Evolutionary conservation across 2,797 vertebrate genomes (phyloP).

Genomic region (Acanthiza pusilla): DNA sequence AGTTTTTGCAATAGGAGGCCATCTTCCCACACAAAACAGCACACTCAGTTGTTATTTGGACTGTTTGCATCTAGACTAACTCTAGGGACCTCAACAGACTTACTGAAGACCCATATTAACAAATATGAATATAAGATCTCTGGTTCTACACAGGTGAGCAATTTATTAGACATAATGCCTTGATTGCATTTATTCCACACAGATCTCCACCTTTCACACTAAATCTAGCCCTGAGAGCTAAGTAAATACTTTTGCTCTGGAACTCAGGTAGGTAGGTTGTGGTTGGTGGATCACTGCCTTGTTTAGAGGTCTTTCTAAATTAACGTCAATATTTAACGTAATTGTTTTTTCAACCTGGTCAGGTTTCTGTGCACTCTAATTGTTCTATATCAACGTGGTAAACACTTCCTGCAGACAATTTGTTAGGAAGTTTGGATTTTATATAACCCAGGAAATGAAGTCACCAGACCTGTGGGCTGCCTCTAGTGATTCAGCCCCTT

Average conservation of each 20-base stretch:
- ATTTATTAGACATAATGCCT: not conserved
- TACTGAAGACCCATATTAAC: not conserved
- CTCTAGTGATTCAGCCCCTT: not conserved
- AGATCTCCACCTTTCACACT: not conserved
- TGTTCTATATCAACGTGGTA: conserved; percentile 50
- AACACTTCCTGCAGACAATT: conserved; percentile 40
- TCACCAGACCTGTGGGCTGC: conserved; percentile 34
- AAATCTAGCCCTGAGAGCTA: not conserved
- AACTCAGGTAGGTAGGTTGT: not conserved
- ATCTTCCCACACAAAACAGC: not conserved
- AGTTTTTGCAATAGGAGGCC: not conserved
- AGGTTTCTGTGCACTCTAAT: not conserved
- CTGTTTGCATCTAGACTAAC: not conserved
- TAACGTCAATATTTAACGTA: not conserved
- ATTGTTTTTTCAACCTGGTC: conserved; percentile 42
- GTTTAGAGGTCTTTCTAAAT: conserved; percentile 14
- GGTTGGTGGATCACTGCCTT: not conserved
- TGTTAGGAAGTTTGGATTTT: conserved; percentile 55
- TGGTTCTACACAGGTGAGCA: not conserved
- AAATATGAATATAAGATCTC: not conserved
- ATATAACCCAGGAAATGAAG: conserved; percentile 60
- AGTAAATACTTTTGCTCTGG: not conserved
- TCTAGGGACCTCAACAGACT: not conserved
- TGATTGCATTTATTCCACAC: not conserved
- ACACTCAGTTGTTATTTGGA: not conserved